phyloP scores from a whole-genome alignment of 2,888 invertebrate genomes.

The Tachystola acroxantha region DNA sequence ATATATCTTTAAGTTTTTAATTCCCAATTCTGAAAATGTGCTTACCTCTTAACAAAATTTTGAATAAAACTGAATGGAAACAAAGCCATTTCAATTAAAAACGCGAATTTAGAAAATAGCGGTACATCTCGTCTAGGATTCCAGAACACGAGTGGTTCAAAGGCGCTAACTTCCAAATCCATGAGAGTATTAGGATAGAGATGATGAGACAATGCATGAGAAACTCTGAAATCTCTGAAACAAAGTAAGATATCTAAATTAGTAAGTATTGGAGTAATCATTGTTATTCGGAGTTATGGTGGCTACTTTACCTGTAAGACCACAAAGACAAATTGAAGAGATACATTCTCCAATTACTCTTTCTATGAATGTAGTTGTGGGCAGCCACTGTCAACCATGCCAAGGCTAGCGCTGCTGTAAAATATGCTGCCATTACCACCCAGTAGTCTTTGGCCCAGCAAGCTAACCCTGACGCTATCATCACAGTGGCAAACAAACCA shows the following conservation, averaged over 20 bases:
- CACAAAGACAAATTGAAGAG: slow-evolving; percentile 84
- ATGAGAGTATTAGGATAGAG: slow-evolving; percentile 86
- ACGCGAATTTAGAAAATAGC: slow-evolving; percentile 62
- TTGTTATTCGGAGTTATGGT: too few relatives aligned
- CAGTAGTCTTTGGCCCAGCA: slow-evolving; percentile 43
- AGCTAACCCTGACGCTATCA: slow-evolving; percentile 43
- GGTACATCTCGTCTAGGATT: slow-evolving; percentile 79
- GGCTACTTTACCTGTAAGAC: slow-evolving; percentile 79
- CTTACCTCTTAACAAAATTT: slow-evolving; percentile 56
- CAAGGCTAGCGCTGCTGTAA: slow-evolving; percentile 66
- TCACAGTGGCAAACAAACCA: slow-evolving; percentile 45
- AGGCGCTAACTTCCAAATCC: slow-evolving; percentile 83
- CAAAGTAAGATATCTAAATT: not conserved
- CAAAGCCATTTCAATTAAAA: slow-evolving; percentile 62
- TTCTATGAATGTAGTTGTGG: slow-evolving; percentile 89
- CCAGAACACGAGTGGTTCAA: slow-evolving; percentile 83
- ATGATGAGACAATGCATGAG: slow-evolving; percentile 88
- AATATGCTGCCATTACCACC: slow-evolving; percentile 33
- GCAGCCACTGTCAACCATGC: slow-evolving; percentile 79
- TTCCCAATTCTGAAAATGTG: too few relatives aligned
- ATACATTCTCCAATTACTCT: slow-evolving; percentile 88
- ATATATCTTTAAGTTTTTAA: too few relatives aligned
- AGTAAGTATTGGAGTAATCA: too few relatives aligned
- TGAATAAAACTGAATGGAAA: slow-evolving; percentile 54
- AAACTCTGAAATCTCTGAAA: slow-evolving; percentile 84